Percentiles rank a stretch among this genome's conserved stretches.
Conservation (phyloP, 2,113 vertebrate genomes). For the Mixornis gularis region DNA sequence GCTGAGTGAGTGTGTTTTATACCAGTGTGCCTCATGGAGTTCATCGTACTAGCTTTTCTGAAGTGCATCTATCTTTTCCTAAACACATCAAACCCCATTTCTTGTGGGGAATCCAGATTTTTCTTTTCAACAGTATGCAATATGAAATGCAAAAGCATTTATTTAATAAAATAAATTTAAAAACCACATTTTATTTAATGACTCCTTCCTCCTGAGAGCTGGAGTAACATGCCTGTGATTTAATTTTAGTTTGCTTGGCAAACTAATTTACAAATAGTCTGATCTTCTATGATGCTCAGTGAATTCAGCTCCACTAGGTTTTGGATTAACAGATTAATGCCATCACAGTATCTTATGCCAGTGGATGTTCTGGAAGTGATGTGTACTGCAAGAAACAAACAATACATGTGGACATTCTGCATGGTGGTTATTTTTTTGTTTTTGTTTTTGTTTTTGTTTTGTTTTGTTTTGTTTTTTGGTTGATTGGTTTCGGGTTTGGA, state of each 20-base stretch:
- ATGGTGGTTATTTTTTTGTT: no score
- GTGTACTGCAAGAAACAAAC: background rate
- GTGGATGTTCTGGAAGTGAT: background rate
- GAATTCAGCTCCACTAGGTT: background rate
- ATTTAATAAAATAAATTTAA: background rate
- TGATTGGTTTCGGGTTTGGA: background rate
- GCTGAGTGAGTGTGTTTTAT: background rate
- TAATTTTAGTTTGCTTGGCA: background rate
- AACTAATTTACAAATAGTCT: background rate
- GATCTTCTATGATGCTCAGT: background rate
- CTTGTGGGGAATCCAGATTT: background rate
- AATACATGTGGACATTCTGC: background rate
- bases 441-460: no score
- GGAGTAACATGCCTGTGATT: background rate
- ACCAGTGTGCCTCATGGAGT: background rate
- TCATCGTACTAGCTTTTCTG: background rate
- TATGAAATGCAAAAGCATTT: background rate
- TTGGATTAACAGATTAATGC: background rate
- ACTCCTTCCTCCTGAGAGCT: background rate
- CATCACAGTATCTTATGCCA: background rate
- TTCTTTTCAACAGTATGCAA: background rate
- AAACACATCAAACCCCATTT: background rate
- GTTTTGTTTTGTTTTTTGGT: background rate
- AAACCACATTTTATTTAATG: background rate
- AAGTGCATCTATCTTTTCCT: background rate